Conservation (phyloP, 1,140 invertebrate species). For the Ditylenchus dipsaci region DNA sequence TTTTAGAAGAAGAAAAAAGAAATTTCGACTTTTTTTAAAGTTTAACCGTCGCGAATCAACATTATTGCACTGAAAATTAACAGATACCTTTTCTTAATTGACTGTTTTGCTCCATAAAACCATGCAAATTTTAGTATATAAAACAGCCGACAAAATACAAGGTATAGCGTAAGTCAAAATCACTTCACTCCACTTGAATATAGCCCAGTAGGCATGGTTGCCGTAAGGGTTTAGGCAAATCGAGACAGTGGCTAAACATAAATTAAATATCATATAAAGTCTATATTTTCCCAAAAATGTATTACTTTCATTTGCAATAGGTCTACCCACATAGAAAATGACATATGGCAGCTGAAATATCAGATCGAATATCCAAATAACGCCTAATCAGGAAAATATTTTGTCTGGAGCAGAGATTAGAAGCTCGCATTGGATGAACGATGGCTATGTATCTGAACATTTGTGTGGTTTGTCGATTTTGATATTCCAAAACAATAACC, state of each 20-base stretch:
- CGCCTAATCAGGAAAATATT: neutral
- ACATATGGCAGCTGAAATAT: neutral
- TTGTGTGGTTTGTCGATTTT: too few species aligned
- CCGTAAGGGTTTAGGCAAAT: neutral
- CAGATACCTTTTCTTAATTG: neutral
- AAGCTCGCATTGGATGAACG: neutral
- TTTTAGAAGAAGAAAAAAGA: too few species aligned
- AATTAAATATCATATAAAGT: neutral
- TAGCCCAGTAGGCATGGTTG: neutral
- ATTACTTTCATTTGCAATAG: neutral
- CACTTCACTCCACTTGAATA: neutral
- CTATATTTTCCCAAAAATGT: neutral
- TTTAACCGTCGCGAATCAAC: too few species aligned
- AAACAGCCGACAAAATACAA: neutral
- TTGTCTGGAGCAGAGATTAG: neutral
- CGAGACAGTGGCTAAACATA: neutral
- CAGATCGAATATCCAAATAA: neutral
- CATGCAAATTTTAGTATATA: neutral
- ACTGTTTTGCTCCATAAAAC: neutral
- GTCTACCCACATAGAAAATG: constrained; percentile 1
- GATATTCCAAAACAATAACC: too few species aligned
- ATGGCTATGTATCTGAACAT: neutral
- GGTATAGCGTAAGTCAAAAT: neutral
- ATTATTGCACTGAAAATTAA: neutral
- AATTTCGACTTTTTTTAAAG: too few species aligned